Evolutionary conservation across 2,113 vertebrate genomes (phyloP).

Genomic region (Gymnocephalus cernua): DNA sequence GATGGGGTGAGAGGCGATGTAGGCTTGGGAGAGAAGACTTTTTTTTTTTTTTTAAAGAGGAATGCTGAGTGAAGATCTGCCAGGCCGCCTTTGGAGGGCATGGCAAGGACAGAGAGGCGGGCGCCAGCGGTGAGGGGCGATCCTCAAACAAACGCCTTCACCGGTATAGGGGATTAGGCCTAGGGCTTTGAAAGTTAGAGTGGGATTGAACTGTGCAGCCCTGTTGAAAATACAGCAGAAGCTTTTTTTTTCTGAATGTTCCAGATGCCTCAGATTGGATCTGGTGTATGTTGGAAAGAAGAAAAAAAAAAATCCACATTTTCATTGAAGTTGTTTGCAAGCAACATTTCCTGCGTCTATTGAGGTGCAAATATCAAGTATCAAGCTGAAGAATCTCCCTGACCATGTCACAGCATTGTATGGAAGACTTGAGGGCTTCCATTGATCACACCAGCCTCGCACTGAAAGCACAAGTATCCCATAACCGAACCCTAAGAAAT

Average conservation of each 20-base stretch:
- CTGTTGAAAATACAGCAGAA: slow-evolving; percentile 66
- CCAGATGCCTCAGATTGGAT: slow-evolving; percentile 56
- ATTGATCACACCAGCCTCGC: slow-evolving; percentile 33
- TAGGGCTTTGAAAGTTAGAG: slow-evolving; percentile 75
- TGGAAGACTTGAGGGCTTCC: slow-evolving; percentile 21
- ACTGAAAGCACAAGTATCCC: slow-evolving; percentile 14
- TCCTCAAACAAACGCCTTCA: slow-evolving; percentile 78
- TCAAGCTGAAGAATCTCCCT: slow-evolving; percentile 36
- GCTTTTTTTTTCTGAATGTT: slow-evolving; percentile 31
- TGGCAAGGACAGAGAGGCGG: slow-evolving; percentile 74
- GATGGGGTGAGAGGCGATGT: not conserved
- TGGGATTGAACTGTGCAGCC: slow-evolving; percentile 76
- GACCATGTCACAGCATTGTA: slow-evolving; percentile 20
- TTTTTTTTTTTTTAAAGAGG: slow-evolving; percentile 53
- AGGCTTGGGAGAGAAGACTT: slow-evolving; percentile 17
- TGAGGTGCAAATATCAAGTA: slow-evolving; percentile 59
- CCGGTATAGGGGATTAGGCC: slow-evolving; percentile 78
- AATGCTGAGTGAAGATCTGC: slow-evolving; percentile 76
- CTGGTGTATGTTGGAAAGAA: not conserved
- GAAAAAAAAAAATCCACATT: slow-evolving; percentile 20
- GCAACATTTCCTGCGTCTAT: slow-evolving; percentile 14
- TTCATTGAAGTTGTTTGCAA: slow-evolving; percentile 48
- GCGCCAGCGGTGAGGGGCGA: slow-evolving; percentile 64
- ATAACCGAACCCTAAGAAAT: slow-evolving; percentile 18
- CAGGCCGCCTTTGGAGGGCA: slow-evolving; percentile 75